A percentile compares a stretch with the other conserved stretches of the same genome.
Evolutionary conservation across 2,888 invertebrate species (phyloP).

Genomic region (Drosophila rellima): DNA sequence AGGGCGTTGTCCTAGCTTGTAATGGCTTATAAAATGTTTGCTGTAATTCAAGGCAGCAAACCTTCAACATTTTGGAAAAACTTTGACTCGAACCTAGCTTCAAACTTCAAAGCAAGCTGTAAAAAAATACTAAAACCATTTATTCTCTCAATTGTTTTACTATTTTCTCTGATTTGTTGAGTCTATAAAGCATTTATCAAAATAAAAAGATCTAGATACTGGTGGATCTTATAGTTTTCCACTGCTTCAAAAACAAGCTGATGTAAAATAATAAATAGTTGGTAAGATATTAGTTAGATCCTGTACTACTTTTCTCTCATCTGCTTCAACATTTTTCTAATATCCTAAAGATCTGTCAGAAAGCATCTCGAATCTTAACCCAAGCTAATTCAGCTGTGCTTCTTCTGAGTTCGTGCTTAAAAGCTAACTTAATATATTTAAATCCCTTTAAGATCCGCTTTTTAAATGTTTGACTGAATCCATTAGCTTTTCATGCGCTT

Average conservation of each 20-base stretch:
- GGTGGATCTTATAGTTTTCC: no score
- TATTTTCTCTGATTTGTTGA: neutral
- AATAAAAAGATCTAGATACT: neutral
- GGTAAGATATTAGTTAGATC: no score
- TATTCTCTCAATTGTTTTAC: neutral
- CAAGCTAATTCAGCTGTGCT: neutral
- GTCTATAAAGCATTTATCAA: neutral
- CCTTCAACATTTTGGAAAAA: neutral
- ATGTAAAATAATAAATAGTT: no score
- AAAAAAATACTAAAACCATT: neutral
- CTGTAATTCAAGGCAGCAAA: neutral
- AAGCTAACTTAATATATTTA: neutral
- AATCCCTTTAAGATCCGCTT: neutral
- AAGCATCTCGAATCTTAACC: neutral
- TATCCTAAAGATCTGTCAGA: no score
- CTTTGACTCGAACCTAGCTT: no score
- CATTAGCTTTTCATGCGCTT: neutral
- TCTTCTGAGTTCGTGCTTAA: neutral
- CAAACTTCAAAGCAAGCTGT: no score
- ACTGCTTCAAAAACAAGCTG: no score
- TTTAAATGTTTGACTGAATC: neutral
- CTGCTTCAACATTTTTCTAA: no score
- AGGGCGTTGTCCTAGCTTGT: slow-evolving; percentile 22
- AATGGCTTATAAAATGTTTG: neutral
- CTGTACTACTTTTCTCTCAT: no score